phyloP scores from a whole-genome alignment of 64 coral and sea anemone genomes.

The Actinia tenebrosa region DNA sequence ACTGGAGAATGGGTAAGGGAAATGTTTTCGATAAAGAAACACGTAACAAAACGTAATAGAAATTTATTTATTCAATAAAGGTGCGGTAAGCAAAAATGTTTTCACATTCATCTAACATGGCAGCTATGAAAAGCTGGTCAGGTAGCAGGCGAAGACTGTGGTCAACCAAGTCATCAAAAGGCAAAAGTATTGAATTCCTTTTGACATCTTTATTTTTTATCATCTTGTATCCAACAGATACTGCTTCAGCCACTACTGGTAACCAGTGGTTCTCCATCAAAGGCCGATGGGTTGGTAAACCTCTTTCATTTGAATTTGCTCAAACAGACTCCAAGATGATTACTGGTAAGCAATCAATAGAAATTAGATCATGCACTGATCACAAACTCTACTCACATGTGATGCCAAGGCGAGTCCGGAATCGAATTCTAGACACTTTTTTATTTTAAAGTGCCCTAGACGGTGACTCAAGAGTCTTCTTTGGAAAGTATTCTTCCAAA shows the following conservation, averaged over 20 bases:
- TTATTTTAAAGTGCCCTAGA: not conserved
- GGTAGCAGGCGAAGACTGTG: too few species aligned
- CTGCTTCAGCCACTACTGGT: not conserved
- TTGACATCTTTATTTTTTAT: not conserved
- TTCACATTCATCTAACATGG: too few species aligned
- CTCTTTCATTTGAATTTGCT: not conserved
- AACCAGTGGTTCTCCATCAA: not conserved
- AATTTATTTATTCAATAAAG: not conserved
- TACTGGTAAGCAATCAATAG: not conserved
- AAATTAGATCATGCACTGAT: too few species aligned
- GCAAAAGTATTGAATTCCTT: too few species aligned
- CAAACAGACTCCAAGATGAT: conserved; percentile 4
- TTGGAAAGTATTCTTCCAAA: not conserved
- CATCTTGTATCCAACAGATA: not conserved
- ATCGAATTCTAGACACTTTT: not conserved
- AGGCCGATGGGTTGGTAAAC: not conserved
- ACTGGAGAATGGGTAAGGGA: not conserved
- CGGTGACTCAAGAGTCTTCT: not conserved
- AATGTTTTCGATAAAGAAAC: not conserved
- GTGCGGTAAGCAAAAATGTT: too few species aligned
- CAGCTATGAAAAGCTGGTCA: too few species aligned
- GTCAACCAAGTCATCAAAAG: too few species aligned
- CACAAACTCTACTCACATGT: too few species aligned
- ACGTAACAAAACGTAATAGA: not conserved
- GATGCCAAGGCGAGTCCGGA: too few species aligned